These are phyloP conservation scores for Lichenostomus cassidix DNA, from an alignment of 2,113 vertebrate genomes.

Conservation along the genomic window DNA sequence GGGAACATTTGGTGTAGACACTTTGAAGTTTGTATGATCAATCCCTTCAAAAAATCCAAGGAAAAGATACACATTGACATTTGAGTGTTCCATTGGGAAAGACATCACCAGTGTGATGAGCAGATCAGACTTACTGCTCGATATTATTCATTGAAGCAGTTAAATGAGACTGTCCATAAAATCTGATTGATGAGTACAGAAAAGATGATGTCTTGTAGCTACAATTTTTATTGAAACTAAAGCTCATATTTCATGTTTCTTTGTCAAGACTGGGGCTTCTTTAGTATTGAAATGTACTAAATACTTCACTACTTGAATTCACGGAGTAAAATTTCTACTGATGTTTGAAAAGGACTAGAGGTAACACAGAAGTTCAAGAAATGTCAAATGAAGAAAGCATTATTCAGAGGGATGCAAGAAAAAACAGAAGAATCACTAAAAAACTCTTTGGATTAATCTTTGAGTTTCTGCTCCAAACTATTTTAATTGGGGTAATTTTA, in stretches of 20 bases:
- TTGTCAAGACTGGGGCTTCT: not conserved
- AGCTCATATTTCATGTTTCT: not conserved
- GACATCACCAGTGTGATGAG: not conserved
- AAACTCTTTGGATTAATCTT: not conserved
- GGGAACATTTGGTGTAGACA: not conserved
- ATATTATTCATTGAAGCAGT: not conserved
- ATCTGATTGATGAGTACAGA: not conserved
- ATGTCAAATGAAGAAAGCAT: not conserved
- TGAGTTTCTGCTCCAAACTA: not conserved
- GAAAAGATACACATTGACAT: not conserved
- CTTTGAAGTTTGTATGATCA: not conserved
- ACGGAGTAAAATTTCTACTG: not conserved
- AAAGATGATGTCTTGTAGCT: not conserved
- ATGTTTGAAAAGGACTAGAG: not conserved
- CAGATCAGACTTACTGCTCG: not conserved
- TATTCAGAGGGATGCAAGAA: not conserved
- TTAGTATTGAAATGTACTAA: not conserved
- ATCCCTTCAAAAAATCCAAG: not conserved
- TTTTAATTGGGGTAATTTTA: not conserved
- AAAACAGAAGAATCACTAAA: not conserved
- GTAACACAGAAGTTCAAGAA: not conserved
- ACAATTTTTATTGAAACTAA: not conserved
- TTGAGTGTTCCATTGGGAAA: not conserved
- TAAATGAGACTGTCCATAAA: not conserved
- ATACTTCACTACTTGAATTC: not conserved